Conservation (phyloP, 1,140 invertebrate species). For the Anastrepha ludens region DNA sequence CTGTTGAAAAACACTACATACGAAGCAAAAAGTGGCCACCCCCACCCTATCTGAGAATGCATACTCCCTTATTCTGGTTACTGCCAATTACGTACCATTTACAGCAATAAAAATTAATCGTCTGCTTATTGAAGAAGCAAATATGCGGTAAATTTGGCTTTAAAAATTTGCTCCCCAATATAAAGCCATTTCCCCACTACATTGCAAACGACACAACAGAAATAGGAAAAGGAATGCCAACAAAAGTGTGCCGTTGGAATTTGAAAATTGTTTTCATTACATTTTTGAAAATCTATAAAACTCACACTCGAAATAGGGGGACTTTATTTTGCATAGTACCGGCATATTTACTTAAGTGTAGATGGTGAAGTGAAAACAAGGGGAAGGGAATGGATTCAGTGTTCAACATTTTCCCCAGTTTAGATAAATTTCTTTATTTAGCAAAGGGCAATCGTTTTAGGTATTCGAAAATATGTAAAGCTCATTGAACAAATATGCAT, state of each 20-base stretch:
- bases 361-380: background rate
- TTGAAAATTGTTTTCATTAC: conserved; percentile 55
- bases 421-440: conserved; percentile 40
- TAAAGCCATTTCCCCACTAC: background rate
- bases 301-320: background rate
- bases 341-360: background rate
- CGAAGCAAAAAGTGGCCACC: background rate
- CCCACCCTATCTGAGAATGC: background rate
- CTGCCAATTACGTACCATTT: background rate
- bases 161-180: conserved; percentile 31
- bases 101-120: conserved; percentile 52
- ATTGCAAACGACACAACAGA: background rate
- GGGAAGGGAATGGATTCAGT: background rate
- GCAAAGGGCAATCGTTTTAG: background rate
- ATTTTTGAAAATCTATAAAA: conserved; percentile 56
- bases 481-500: background rate
- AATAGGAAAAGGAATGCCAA: conserved; percentile 21
- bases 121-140: conserved; percentile 52
- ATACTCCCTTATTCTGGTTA: background rate
- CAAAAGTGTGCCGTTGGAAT: conserved; percentile 55
- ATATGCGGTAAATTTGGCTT: conserved; percentile 53
- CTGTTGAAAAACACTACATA: background rate
- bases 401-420: background rate
- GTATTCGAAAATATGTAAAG: conserved; percentile 4
- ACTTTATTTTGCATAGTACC: background rate